Base-by-base conservation (phyloP, 92 coral and sea anemone genomes). In the Montipora capitata region DNA sequence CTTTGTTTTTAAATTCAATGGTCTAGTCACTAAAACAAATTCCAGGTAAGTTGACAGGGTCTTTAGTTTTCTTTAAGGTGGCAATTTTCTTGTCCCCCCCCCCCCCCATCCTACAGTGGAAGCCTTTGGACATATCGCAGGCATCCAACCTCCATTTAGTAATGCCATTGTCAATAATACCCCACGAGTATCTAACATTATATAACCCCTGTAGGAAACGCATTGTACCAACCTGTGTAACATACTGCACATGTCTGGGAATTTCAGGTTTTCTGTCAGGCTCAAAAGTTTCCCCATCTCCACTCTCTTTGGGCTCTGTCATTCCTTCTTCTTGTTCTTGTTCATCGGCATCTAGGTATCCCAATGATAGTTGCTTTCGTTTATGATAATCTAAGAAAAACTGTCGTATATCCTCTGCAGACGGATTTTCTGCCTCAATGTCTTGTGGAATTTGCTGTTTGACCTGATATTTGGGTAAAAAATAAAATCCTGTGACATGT, bases 181-280 rank as follows among this genome's bases (percentile, higher is more conserved):
- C 35, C 35, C 35, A 27, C 35, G 35, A 0, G 35, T 0, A 27
- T 27, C 35, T 27, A 27, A 27, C 35, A 27, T 27, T 0, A 27
- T 27, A 27, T 27, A 0, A 27, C 35, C 35, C 35, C 35, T 27
- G 35, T 1, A 27, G 35, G 0, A 1, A 27, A 27, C 35, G 1
- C 38, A 5, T 51, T 45, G 65, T 3, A 43, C 85, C 4, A 68
- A 95, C 99, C 96, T 90, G 84, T 56, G 96, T 93, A 18, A 90
- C 90, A 83, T 92, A 95, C 67, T 88, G 92, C 16, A 95, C 94
- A 76, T 97, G 99, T 73, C 79, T 62, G 39, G 99, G 97, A 40
- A 95, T 38, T 71, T 95, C 94, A 10, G 91, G 91, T 58, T 81
- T 93, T 86, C 90, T 91, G 77, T 91, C 94, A 65, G 94, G 92